Conservation (phyloP, 2,113 vertebrate species). For the Ammospiza nelsoni region DNA sequence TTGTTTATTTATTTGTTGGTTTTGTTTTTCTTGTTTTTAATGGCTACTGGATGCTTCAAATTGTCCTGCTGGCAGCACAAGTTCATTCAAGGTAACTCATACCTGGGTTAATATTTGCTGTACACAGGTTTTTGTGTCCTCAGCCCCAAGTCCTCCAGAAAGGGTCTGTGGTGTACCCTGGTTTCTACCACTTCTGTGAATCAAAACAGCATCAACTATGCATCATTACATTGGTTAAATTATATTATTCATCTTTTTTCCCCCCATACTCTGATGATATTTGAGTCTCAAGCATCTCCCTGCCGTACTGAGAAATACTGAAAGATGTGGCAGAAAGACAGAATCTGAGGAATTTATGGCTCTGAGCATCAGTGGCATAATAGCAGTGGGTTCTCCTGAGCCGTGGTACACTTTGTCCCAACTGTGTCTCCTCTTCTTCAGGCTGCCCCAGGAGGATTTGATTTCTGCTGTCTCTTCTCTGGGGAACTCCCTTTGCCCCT, state of each 20-base stretch:
- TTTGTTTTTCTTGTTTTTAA: neutral
- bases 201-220: neutral
- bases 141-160: neutral
- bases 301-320: neutral
- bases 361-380: rapidly evolving
- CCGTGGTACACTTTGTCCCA: rapidly evolving
- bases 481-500: neutral
- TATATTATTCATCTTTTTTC: rapidly evolving
- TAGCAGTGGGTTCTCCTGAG: neutral
- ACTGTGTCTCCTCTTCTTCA: neutral
- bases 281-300: neutral
- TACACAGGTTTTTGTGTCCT: neutral
- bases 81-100: neutral
- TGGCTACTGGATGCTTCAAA: neutral
- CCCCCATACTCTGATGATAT: neutral
- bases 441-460: neutral
- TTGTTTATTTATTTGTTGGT: neutral
- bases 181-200: neutral
- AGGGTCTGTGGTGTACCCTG: rapidly evolving
- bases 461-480: neutral
- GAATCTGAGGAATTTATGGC: neutral
- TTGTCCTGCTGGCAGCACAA: too few species aligned
- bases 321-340: neutral
- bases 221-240: neutral
- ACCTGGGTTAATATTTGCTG: neutral